Evolutionary conservation across 1,140 invertebrate genomes (phyloP), one percentile per base, ranked within the genome.

Genomic region (Bombus sibiricus): DNA sequence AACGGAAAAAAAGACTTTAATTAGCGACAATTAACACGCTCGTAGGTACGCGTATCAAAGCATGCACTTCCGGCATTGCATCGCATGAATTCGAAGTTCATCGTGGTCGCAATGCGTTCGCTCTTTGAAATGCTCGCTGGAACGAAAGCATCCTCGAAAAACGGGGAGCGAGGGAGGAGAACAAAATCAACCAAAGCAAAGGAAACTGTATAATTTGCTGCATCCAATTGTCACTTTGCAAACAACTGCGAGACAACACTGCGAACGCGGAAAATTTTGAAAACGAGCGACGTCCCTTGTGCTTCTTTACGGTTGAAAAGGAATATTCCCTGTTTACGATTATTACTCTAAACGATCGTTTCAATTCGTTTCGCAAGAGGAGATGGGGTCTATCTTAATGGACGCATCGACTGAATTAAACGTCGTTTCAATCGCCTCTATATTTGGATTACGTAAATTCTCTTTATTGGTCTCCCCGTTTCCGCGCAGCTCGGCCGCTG

Each of bases 11-110:
- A 72, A 41, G 39, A 41, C 13, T 64, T 87, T 84, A 86, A 90
- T 82, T 86, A 86, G 75, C 57, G 81, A 62, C 80, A 82, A 92
- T 92, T 88, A 91, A 87, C 90, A 81, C 83, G 74, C 62, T 83
- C 64, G 82, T 81, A 53, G 68, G 81, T 84, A 37, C 83, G 8
- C 57, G 41, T 81, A 71, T 88, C 87, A 88, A 83, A 89, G 84
- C 76, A 75, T 72, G 72, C 81, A 57, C 80, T 88, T 84, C 18
- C 84, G 41, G 41, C 39, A 18, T n/a, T 59, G 62, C 59, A 64
- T 18, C 32, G 18, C 64, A 73, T 74, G 66, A 83, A 75, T 85
- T 85, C 66, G n/a, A 74, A 74, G 10, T 22, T 66, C n/a, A 59
- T 37, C 25, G 32, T 18, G 37, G 15, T 41, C 34, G 43, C 59